Conservation (phyloP, 2,113 vertebrate species). For the Marmota monax region DNA sequence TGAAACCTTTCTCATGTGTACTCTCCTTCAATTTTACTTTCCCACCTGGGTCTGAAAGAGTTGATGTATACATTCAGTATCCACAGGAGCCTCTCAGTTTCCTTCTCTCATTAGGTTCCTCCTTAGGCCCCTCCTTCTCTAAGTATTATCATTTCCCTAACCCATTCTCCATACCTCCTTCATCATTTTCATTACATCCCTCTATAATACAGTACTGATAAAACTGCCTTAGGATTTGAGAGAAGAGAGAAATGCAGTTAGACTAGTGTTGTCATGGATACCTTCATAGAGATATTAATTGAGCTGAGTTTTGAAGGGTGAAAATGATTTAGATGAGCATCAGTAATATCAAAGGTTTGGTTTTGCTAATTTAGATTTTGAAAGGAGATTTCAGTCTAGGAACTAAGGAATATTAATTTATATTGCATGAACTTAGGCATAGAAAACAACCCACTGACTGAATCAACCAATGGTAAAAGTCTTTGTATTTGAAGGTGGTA, state of each 20-base stretch:
- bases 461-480: not conserved
- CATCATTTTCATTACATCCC: not conserved
- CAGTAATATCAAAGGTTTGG: not conserved
- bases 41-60: not conserved
- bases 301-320: not conserved
- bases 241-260: constrained; percentile 5
- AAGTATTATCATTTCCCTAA: not conserved
- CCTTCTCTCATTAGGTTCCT: not conserved
- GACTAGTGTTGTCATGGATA: constrained; percentile 36
- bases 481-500: not conserved
- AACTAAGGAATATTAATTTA: constrained; percentile 12
- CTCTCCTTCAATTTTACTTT: not conserved
- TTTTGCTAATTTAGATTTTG: constrained; percentile 20
- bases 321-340: not conserved
- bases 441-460: not conserved
- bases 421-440: not conserved
- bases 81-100: not conserved
- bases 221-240: not conserved
- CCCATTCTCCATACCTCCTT: not conserved
- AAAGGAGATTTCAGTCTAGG: not conserved
- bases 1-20: not conserved
- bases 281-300: not conserved
- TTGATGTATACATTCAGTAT: not conserved
- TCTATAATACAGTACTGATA: not conserved
- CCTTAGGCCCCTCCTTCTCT: not conserved